phyloP scores from a whole-genome alignment of 2,113 vertebrate genomes.

The Onychostruthus taczanowskii region DNA sequence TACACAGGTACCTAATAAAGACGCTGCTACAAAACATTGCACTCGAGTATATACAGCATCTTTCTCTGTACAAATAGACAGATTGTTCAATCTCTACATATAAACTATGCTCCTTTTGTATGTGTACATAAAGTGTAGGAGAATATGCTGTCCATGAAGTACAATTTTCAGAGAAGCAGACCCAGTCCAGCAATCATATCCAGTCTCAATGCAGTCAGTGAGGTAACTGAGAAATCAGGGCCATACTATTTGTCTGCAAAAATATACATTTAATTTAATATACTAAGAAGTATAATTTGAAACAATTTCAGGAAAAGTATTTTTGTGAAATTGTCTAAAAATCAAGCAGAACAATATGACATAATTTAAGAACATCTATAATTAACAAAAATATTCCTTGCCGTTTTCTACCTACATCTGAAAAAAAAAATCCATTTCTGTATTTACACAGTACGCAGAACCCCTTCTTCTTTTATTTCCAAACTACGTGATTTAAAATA shows the following conservation, averaged over 20 bases:
- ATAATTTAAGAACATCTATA: background rate
- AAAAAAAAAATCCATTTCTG: background rate
- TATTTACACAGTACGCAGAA: background rate
- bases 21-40: background rate
- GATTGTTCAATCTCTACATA: background rate
- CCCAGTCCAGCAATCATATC: background rate
- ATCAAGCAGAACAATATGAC: background rate
- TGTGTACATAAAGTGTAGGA: background rate
- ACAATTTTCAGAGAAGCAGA: background rate
- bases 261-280: background rate
- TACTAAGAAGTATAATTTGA: background rate
- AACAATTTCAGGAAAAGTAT: background rate
- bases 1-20: background rate
- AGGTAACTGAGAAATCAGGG: background rate
- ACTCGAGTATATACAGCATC: background rate
- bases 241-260: background rate
- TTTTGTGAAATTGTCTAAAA: background rate
- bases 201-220: background rate
- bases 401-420: background rate
- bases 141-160: background rate
- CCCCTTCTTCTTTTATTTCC: background rate
- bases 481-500: background rate
- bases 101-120: background rate
- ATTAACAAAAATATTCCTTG: background rate
- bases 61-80: background rate